Evolutionary conservation across 1,140 invertebrate genomes (phyloP), one percentile per base, ranked within the genome.

Genomic region (Phortica variegata): DNA sequence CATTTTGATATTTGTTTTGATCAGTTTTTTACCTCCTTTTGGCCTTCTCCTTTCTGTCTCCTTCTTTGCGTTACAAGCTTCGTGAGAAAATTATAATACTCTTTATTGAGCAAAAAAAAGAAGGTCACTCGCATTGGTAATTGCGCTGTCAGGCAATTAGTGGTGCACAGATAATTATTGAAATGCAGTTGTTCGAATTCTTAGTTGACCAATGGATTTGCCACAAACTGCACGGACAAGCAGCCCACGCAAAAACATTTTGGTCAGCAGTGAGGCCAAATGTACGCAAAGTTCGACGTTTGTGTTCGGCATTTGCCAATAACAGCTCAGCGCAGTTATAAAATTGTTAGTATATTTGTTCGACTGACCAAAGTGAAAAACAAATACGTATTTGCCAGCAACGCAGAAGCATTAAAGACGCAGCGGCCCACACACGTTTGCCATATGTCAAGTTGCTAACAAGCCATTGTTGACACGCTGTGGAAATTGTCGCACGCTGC

Each of bases 391-490:
- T 60, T 43, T 49, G 21, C 19, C 33, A 31, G 33, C 38, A 43
- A 51, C 61, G 61, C 61, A 65, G 61, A 57, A 54, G 58, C 37
- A 34, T 21, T 9, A 36, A 5, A 29, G 18, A 40, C 6, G 36
- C 32, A 23, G 16, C 6, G 12, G 36, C 8, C 9, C 0, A 33
- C 13, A 32, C 49, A 43, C 39, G 40, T 49, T 15, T 34, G 33
- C 12, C 29, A 40, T n/a, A n/a, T 38, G 50, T 52, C 57, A 51
- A 59, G 56, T 52, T 43, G 62, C 62, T 62, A 61, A 63, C 63
- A 63, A 66, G 63, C 50, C 51, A 68, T 66, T 66, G 62, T 68
- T 68, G 62, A 66, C 62, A 66, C 63, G 68, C 68, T 66, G 62
- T 60, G n/a, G n/a, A n/a, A n/a, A n/a, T n/a, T n/a, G n/a, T n/a